Conservation (phyloP, 1,140 invertebrate species). For the Drosophila mojavensis region DNA sequence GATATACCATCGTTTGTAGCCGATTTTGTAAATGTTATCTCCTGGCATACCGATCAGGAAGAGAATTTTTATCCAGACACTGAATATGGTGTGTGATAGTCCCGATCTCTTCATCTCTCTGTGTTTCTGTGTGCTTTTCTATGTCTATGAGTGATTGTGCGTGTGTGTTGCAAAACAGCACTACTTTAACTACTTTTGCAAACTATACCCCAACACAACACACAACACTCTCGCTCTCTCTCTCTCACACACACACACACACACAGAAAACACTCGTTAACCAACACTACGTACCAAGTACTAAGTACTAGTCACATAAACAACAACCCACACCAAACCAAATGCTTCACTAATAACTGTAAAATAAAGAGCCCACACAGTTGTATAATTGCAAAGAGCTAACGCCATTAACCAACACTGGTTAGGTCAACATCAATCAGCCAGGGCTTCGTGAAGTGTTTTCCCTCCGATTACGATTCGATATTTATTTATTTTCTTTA, state of each 20-base stretch:
- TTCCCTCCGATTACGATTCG: constrained; percentile 21
- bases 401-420: constrained; percentile 73
- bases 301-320: constrained; percentile 49
- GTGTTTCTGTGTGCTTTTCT: constrained; percentile 40
- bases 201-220: constrained; percentile 28
- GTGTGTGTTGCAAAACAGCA: constrained; percentile 57
- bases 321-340: constrained; percentile 11
- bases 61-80: constrained; percentile 88
- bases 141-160: constrained; percentile 31
- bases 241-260: constrained; percentile 23
- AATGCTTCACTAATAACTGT: constrained; percentile 61
- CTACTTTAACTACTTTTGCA: constrained; percentile 51
- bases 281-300: constrained; percentile 62
- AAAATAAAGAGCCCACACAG: constrained; percentile 54
- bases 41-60: constrained; percentile 93
- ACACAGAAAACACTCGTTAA: constrained; percentile 58
- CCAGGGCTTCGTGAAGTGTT: constrained; percentile 27
- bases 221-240: constrained; percentile 14
- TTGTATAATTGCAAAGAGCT: constrained; percentile 35
- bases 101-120: constrained; percentile 6
- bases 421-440: constrained; percentile 20
- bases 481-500: constrained; percentile 8
- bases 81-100: constrained; percentile 86
- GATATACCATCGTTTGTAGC: constrained; percentile 96
- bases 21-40: constrained; percentile 94